Percentiles rank a stretch among this genome's conserved stretches.
These are phyloP conservation scores for Caenorhabditis sp. DNA, from an alignment of 2,888 invertebrate species.

Conservation along the genomic window DNA sequence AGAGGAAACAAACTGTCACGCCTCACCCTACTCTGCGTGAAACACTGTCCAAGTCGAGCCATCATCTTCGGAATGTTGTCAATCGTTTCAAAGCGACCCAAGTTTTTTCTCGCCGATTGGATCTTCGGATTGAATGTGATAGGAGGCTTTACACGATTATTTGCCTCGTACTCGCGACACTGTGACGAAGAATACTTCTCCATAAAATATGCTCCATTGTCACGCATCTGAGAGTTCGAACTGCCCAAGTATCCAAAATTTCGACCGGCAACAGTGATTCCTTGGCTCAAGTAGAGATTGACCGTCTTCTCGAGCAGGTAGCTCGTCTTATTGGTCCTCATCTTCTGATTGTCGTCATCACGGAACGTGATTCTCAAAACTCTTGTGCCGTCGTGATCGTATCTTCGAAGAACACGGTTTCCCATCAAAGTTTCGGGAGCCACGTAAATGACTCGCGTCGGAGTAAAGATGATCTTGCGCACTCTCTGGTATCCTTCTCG, in stretches of 20 bases:
- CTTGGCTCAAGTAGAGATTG: conserved; percentile 65
- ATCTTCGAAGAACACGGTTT: conserved; percentile 80
- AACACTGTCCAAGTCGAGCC: conserved; percentile 83
- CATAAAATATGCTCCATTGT: conserved; percentile 81
- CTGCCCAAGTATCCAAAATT: conserved; percentile 79
- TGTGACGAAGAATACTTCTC: conserved; percentile 58
- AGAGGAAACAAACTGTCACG: no score
- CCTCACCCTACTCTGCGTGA: conserved; percentile 79
- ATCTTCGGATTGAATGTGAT: conserved; percentile 62
- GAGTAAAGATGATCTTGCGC: conserved; percentile 78
- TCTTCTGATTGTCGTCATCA: conserved; percentile 70
- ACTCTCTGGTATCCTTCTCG: conserved; percentile 71
- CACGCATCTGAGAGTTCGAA: conserved; percentile 82
- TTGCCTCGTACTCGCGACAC: conserved; percentile 38
- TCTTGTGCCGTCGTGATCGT: conserved; percentile 70
- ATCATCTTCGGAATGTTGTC: conserved; percentile 83
- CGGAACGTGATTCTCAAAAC: conserved; percentile 70
- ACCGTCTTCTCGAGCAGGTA: conserved; percentile 72
- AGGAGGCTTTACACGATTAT: conserved; percentile 29
- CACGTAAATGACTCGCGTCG: conserved; percentile 78
- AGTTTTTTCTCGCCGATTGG: conserved; percentile 62
- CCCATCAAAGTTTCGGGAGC: conserved; percentile 82
- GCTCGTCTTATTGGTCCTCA: conserved; percentile 69
- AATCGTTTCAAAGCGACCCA: conserved; percentile 75
- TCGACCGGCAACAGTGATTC: conserved; percentile 73